Conservation (phyloP, 2,888 invertebrate genomes). For the Zonitis immaculata region DNA sequence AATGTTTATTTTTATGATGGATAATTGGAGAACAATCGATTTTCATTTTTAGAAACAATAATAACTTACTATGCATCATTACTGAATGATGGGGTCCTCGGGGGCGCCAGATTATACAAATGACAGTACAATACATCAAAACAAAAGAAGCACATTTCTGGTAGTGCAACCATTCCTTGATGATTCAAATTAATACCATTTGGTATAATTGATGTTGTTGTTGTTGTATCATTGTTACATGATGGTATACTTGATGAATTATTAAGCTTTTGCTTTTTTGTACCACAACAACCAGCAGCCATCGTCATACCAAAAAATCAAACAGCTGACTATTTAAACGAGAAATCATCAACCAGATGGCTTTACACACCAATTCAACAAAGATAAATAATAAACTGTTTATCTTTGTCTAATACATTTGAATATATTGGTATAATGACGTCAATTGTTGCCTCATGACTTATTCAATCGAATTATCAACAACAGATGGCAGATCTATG, state of each 20-base stretch:
- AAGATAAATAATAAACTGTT: constrained; percentile 1
- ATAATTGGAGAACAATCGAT: too few relatives aligned
- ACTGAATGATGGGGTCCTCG: constrained; percentile 86
- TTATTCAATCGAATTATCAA: neutral
- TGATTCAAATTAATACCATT: constrained; percentile 41
- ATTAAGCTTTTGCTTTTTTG: constrained; percentile 87
- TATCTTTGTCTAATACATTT: constrained; percentile 6
- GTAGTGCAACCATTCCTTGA: constrained; percentile 69
- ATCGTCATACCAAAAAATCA: constrained; percentile 49
- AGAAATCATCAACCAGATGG: constrained; percentile 30
- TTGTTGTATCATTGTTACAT: constrained; percentile 40
- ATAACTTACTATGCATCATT: constrained; percentile 90
- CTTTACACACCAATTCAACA: constrained; percentile 12
- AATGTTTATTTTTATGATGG: too few relatives aligned
- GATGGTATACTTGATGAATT: constrained; percentile 50
- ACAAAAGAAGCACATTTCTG: constrained; percentile 99
- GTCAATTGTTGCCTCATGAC: constrained; percentile 3
- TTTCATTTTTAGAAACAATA: neutral
- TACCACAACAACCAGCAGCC: constrained; percentile 89
- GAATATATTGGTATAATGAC: constrained; percentile 7
- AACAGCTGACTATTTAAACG: constrained; percentile 39
- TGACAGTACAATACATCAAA: constrained; percentile 97
- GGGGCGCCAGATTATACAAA: constrained; percentile 88
- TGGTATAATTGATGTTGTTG: constrained; percentile 40
- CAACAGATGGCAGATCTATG: neutral